phyloP scores from a whole-genome alignment of 2,797 vertebrate genomes.

The Aratinga solstitialis region DNA sequence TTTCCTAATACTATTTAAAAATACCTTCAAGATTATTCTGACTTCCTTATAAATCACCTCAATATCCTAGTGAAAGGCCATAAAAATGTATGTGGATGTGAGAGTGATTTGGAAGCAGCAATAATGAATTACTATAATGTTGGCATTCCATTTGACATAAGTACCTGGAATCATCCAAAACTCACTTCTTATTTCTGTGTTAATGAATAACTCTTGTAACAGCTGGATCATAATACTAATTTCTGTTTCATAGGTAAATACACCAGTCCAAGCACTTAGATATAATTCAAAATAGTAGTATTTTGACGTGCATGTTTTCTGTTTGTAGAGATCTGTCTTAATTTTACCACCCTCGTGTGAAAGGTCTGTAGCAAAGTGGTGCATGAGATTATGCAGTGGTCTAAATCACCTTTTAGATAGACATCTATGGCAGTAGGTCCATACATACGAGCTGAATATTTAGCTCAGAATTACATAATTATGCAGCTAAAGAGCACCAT shows the following conservation, averaged over 20 bases:
- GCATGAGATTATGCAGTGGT: not conserved
- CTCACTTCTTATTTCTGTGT: not conserved
- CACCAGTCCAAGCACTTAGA: not conserved
- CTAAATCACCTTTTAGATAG: not conserved
- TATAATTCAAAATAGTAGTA: not conserved
- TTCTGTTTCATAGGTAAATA: not conserved
- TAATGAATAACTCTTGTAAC: not conserved
- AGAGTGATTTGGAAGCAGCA: not conserved
- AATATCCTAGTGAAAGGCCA: not conserved
- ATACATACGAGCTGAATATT: not conserved
- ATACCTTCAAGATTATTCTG: not conserved
- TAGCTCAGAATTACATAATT: not conserved
- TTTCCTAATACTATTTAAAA: slow-evolving; percentile 20
- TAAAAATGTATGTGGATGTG: not conserved
- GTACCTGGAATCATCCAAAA: not conserved
- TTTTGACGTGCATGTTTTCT: not conserved
- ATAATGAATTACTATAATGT: not conserved
- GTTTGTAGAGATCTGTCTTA: not conserved
- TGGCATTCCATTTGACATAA: not conserved
- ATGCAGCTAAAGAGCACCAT: slow-evolving; percentile 59
- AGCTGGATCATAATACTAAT: not conserved
- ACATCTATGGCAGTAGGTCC: not conserved
- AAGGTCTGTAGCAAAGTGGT: not conserved
- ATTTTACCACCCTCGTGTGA: not conserved
- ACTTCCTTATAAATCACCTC: slow-evolving; percentile 8